Conservation (phyloP, 2,888 invertebrate genomes). For the Drosophila hamatofila region DNA sequence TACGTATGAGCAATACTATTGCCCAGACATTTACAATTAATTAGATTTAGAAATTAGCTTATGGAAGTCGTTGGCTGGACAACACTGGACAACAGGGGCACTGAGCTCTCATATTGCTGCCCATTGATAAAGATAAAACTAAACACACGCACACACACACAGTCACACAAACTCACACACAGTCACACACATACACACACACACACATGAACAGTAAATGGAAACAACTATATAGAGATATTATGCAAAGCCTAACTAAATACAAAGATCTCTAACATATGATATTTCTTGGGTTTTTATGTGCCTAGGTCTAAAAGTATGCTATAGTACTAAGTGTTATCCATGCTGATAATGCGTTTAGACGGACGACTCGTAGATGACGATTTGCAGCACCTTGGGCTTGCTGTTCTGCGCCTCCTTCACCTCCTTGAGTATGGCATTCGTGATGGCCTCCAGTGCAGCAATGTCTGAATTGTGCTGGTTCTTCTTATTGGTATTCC, state of each 20-base stretch:
- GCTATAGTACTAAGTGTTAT: slow-evolving; percentile 11
- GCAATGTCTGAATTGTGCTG: slow-evolving; percentile 90
- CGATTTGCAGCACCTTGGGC: slow-evolving; percentile 90
- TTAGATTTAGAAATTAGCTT: slow-evolving; percentile 46
- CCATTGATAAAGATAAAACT: slow-evolving; percentile 19
- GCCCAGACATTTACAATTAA: slow-evolving; percentile 57
- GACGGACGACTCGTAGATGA: slow-evolving; percentile 95
- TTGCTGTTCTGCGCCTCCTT: slow-evolving; percentile 87
- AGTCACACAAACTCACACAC: not conserved
- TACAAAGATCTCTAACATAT: slow-evolving; percentile 29
- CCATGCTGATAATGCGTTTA: slow-evolving; percentile 80
- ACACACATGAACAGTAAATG: slow-evolving; percentile 2
- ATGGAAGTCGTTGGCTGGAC: slow-evolving; percentile 56
- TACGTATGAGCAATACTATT: slow-evolving; percentile 70
- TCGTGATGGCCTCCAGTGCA: slow-evolving; percentile 85
- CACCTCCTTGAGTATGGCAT: slow-evolving; percentile 90
- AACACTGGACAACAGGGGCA: slow-evolving; percentile 17
- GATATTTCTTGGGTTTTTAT: slow-evolving; percentile 24
- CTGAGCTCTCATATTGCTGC: not conserved
- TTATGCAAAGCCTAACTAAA: slow-evolving; percentile 34
- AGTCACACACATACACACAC: not conserved
- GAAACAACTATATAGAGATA: slow-evolving; percentile 9
- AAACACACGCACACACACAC: not conserved
- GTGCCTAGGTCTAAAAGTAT: slow-evolving; percentile 36
- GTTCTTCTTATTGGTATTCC: slow-evolving; percentile 85